Base-by-base conservation (phyloP, 1,140 invertebrate genomes). In the Drosophila ercepeae region DNA sequence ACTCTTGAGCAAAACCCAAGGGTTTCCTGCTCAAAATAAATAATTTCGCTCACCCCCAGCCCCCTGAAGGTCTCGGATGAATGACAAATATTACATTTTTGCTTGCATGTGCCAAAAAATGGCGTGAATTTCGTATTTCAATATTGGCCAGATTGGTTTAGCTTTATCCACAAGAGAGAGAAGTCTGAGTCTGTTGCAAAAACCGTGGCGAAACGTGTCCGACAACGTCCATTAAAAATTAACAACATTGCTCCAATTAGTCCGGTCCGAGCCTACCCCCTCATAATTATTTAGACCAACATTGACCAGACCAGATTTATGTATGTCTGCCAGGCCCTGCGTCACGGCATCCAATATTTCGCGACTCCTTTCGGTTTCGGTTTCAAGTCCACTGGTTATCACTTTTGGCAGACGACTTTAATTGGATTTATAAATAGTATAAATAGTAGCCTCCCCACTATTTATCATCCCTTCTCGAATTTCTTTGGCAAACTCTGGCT, bases 371-470 rank as follows among this genome's bases (percentile, higher is more conserved):
- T 48, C 42, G 52, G 25, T 58, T 45, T 48, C 42, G 52, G 25
- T 54, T 54, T 54, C 25, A 54, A 13, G 11, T 44, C 23, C 21
- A 32, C 11, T 29, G 18, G 27, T 36, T 67, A 57, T 54, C 54
- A 67, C 50, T 16, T 54, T 48, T 51, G 69, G 39, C 69, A 75
- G 69, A 73, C 73, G 41, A 21, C 32, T 67, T 52, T 52, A 75
- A 75, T 70, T 41, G 51, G 46, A 57, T 73, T 59, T 57, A 53
- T 61, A 73, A 73, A 75, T 73, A 68, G 55, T 57, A 53, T 61
- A 73, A 73, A 75, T 73, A 68, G 55, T 21, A 42, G 9, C 67
- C 8, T 14, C n/a, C 18, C 16, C 23, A 51, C 25, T 50, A 63
- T 57, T 75, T 75, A 68, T 49, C 69, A 57, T 6, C 9, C 1